Evolutionary conservation across 2,113 vertebrate genomes (phyloP), one percentile per base, ranked within the genome.

Genomic region (Callionymus lyra): DNA sequence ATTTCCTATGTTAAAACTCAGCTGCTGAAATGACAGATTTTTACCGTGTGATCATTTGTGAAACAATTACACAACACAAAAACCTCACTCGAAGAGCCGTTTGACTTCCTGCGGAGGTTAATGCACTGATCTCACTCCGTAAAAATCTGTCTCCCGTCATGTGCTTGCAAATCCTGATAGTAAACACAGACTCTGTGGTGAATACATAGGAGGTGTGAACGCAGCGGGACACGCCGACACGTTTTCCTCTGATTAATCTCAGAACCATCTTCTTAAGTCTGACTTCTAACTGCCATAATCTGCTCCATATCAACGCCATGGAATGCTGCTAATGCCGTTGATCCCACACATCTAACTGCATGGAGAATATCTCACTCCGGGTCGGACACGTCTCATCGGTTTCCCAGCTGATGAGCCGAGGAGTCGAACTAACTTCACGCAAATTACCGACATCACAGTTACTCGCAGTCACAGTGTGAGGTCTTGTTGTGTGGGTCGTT

Each of bases 241-340:
- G 79, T 88, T 82, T 81, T 59, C 60, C 56, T 80, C 40, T 21
- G 46, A 65, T 80, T 81, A 84, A 82, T 76, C 43, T 51, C 83
- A 65, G 77, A 70, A 77, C 82, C 79, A 82, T 86, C 79, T 82
- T 69, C 81, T 85, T 51, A 62, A 79, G 86, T 60, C 76, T 65
- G 85, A 83, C 86, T 64, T 82, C 84, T 86, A 74, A 82, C 66
- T 60, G 69, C 82, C 88, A 90, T 90, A 83, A 65, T 80, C 83
- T 88, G 89, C 89, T 90, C 87, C 86, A 88, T 87, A 87, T 88
- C 87, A 76, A 89, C 82, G 78, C 84, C 89, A 88, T 92, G 90
- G 91, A 94, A 94, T 94, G 90, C 88, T 91, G 88, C 88, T 63
- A 61, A 73, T 89, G 85, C 69, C 65, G 64, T 53, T 68, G 52